These are phyloP conservation scores for Stichodactyla helianthus DNA, from an alignment of 64 coral and sea anemone genomes.

Conservation along the genomic window DNA sequence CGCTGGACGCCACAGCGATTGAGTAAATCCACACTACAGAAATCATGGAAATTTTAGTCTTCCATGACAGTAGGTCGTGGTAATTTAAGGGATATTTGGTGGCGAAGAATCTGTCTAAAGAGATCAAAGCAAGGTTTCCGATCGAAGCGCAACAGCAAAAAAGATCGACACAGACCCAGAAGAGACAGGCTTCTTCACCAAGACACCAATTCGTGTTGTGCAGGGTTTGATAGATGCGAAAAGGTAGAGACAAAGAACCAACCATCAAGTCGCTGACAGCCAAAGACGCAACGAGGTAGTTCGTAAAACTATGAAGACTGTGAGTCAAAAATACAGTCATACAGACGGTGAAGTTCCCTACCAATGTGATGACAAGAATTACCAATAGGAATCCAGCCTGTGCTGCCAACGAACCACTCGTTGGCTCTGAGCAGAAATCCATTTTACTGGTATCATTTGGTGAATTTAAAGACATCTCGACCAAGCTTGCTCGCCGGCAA, in stretches of 20 bases:
- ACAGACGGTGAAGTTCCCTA: slow-evolving; percentile 80
- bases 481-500: neutral
- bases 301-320: slow-evolving; percentile 73
- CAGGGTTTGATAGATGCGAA: slow-evolving; percentile 77
- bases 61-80: slow-evolving; percentile 62
- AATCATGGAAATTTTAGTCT: slow-evolving; percentile 51
- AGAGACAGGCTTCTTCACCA: slow-evolving; percentile 53
- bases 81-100: slow-evolving; percentile 82
- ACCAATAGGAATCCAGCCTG: slow-evolving; percentile 56
- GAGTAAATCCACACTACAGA: slow-evolving; percentile 62
- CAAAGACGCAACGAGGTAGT: slow-evolving; percentile 80
- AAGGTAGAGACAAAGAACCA: slow-evolving; percentile 61
- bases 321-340: slow-evolving; percentile 57
- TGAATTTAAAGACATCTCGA: neutral
- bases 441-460: neutral
- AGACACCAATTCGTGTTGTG: slow-evolving; percentile 86
- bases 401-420: slow-evolving; percentile 36
- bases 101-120: slow-evolving; percentile 76
- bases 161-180: slow-evolving; percentile 81
- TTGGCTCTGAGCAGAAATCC: slow-evolving; percentile 39
- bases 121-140: slow-evolving; percentile 78
- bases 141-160: slow-evolving; percentile 91
- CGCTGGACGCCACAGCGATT: slow-evolving; percentile 43
- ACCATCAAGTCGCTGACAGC: slow-evolving; percentile 83
- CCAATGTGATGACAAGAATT: slow-evolving; percentile 52